These are phyloP conservation scores for Ondatra zibethicus DNA, from an alignment of 2,113 vertebrate species.

Conservation along the genomic window DNA sequence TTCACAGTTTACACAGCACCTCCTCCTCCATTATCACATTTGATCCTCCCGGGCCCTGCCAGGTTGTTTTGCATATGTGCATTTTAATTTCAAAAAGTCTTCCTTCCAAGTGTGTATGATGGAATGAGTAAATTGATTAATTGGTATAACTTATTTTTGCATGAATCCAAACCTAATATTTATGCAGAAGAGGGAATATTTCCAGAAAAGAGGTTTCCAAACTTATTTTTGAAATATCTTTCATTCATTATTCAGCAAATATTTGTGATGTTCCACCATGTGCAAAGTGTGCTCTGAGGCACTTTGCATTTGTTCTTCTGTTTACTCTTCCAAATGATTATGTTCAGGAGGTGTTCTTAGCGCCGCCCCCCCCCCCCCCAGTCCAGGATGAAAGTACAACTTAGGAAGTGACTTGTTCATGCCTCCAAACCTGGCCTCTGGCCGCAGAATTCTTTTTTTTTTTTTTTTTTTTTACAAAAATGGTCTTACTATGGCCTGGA, in stretches of 20 bases:
- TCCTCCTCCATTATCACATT: conserved; percentile 76
- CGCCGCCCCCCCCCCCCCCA: not conserved
- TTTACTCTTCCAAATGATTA: conserved; percentile 1
- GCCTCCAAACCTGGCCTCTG: not conserved
- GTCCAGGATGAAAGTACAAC: not conserved
- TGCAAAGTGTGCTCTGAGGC: not conserved
- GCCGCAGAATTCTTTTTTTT: too few relatives aligned
- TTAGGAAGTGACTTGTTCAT: not conserved
- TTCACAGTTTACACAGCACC: conserved; percentile 78
- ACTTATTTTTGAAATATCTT: conserved; percentile 37
- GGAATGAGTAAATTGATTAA: conserved; percentile 75
- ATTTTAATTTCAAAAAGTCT: conserved; percentile 73
- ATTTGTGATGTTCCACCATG: not conserved
- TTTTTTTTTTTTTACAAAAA: not conserved
- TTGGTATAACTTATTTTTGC: conserved; percentile 48
- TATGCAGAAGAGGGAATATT: conserved; percentile 32
- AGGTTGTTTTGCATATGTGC: conserved; percentile 81
- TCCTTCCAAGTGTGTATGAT: conserved; percentile 66
- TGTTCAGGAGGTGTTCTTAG: not conserved
- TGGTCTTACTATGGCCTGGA: not conserved
- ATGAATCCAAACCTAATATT: conserved; percentile 68
- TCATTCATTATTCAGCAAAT: conserved; percentile 45
- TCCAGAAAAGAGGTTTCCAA: conserved; percentile 60
- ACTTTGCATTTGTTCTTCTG: conserved; percentile 7
- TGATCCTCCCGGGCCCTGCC: conserved; percentile 77